A percentile compares a stretch with the other conserved stretches of the same genome.
phyloP scores from a whole-genome alignment of 2,888 invertebrate species.

The Phyllotreta striolata region DNA sequence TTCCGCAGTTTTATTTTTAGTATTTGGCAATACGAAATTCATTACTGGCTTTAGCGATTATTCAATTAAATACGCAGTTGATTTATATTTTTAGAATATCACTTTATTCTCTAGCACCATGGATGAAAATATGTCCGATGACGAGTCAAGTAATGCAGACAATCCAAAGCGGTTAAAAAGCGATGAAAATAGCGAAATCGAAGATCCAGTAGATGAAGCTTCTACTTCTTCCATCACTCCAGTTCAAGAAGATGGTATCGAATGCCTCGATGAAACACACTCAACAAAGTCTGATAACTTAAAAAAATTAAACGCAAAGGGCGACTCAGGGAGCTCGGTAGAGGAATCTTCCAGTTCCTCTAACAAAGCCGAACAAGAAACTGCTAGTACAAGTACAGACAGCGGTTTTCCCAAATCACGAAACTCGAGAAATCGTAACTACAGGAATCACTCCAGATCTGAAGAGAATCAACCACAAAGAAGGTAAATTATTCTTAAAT shows the following conservation, averaged over 20 bases:
- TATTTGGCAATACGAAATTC: conserved; percentile 11
- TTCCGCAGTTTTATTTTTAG: not conserved
- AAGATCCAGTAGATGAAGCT: conserved; percentile 41
- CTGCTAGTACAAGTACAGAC: conserved; percentile 50
- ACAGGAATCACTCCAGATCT: conserved; percentile 42
- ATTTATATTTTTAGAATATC: conserved; percentile 45
- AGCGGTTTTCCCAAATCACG: conserved; percentile 48
- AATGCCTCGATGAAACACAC: too few relatives aligned
- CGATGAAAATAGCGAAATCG: conserved; percentile 31
- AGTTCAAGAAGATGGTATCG: conserved; percentile 40
- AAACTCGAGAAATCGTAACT: conserved; percentile 49
- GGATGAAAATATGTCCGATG: conserved; percentile 50
- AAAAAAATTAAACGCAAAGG: not conserved
- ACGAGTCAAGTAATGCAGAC: conserved; percentile 39
- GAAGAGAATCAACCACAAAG: conserved; percentile 43
- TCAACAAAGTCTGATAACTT: too few relatives aligned
- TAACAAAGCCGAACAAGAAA: conserved; percentile 47
- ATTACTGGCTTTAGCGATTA: conserved; percentile 4
- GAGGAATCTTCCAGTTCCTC: conserved; percentile 49
- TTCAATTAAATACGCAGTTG: conserved; percentile 38
- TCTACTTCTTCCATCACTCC: conserved; percentile 47
- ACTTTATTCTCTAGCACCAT: conserved; percentile 43
- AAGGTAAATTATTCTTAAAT: conserved; percentile 10
- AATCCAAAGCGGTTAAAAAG: conserved; percentile 54
- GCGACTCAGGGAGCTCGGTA: conserved; percentile 9